phyloP scores from a whole-genome alignment of 1,140 invertebrate species.

The Neelides sp. region DNA sequence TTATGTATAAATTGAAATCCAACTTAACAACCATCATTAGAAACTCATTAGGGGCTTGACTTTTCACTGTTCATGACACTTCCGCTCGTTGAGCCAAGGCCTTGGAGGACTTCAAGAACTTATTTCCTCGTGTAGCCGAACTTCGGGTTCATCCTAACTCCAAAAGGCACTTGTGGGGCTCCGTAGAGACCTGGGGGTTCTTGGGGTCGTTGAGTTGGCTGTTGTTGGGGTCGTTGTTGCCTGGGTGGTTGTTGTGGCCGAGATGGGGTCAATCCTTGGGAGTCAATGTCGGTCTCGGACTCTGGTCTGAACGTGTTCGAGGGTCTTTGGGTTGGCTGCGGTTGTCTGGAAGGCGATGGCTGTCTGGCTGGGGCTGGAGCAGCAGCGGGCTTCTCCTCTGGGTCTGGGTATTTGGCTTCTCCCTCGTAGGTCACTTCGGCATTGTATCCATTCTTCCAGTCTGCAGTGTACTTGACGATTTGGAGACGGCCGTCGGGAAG shows the following conservation, averaged over 20 bases:
- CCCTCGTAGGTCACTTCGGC: conserved; percentile 60
- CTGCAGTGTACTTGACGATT: conserved; percentile 60
- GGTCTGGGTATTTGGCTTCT: conserved; percentile 46
- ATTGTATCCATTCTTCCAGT: conserved; percentile 64
- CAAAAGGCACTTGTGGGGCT: conserved; percentile 27
- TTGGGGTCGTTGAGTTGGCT: background rate
- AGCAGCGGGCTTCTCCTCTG: background rate
- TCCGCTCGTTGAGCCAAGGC: too few species aligned
- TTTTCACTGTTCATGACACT: too few species aligned
- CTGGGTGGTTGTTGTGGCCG: background rate
- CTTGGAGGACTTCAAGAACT: too few species aligned
- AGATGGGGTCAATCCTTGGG: conserved; percentile 15
- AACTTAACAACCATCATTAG: too few species aligned
- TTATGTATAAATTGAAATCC: too few species aligned
- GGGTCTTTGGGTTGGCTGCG: conserved; percentile 8
- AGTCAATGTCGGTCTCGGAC: conserved; percentile 12
- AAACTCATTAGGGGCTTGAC: too few species aligned
- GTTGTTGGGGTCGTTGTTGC: conserved; percentile 3
- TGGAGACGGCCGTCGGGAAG: conserved; percentile 59
- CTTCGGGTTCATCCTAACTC: conserved; percentile 30
- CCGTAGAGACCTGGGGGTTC: conserved; percentile 23
- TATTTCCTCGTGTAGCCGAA: conserved; percentile 32
- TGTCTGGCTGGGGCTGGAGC: background rate
- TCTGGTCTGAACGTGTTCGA: background rate
- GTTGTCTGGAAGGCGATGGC: conserved; percentile 5